These are phyloP conservation scores for Rhynchotus rufescens DNA, from an alignment of 2,797 vertebrate species.

Conservation along the genomic window DNA sequence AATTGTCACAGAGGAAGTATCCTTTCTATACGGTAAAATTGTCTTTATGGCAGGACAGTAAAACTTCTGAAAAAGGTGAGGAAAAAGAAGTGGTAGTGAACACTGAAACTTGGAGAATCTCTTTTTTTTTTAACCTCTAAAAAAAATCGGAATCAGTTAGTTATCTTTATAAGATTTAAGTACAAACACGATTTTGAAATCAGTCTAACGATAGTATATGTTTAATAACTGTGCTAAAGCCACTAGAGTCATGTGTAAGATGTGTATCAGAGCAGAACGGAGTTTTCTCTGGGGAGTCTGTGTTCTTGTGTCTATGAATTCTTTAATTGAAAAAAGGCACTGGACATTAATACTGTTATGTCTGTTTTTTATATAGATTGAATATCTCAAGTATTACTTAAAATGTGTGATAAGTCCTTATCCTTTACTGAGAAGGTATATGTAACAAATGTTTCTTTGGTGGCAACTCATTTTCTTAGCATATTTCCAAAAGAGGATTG, in stretches of 20 bases:
- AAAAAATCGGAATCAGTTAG: background rate
- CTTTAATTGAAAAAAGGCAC: background rate
- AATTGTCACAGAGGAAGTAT: background rate
- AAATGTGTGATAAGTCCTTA: background rate
- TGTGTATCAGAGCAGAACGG: background rate
- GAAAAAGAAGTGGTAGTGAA: background rate
- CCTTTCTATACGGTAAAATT: background rate
- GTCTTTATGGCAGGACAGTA: background rate
- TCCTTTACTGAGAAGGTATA: background rate
- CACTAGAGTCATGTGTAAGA: background rate
- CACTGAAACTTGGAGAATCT: background rate
- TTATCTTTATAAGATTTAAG: background rate
- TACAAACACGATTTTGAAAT: background rate
- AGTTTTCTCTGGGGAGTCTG: background rate
- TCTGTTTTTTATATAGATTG: background rate
- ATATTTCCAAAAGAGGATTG: background rate
- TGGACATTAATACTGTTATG: background rate
- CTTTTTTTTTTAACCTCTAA: background rate
- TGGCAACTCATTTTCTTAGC: background rate
- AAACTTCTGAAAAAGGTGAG: background rate
- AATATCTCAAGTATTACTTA: background rate
- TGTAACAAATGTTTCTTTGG: background rate
- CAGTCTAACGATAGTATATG: too few relatives aligned
- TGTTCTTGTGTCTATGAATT: background rate
- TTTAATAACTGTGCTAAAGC: too few relatives aligned